These are phyloP conservation scores for Cinclus mexicanus DNA, from an alignment of 2,113 vertebrate species.

Conservation along the genomic window DNA sequence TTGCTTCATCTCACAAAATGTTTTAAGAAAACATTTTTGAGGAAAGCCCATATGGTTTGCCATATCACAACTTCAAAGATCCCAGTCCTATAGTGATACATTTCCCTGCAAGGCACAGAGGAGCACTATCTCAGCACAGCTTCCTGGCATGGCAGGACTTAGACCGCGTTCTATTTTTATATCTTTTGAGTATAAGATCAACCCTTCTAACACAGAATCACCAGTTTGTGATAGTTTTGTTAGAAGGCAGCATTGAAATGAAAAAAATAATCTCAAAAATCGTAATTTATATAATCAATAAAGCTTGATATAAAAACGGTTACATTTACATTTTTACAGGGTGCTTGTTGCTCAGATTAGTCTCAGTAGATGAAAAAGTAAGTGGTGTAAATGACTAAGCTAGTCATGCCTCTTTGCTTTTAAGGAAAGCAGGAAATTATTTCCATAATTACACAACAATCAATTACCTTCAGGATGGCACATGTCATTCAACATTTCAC, in stretches of 20 bases:
- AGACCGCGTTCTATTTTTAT: not conserved
- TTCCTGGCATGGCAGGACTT: not conserved
- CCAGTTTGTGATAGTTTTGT: not conserved
- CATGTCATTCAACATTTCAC: not conserved
- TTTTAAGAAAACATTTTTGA: not conserved
- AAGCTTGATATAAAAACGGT: not conserved
- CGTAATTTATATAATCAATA: not conserved
- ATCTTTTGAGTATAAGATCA: not conserved
- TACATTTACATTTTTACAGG: not conserved
- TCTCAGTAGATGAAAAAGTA: not conserved
- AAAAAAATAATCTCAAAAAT: not conserved
- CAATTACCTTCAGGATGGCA: not conserved
- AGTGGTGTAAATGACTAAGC: not conserved
- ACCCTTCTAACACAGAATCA: not conserved
- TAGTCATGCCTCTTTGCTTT: not conserved
- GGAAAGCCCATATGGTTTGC: not conserved
- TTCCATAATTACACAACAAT: not conserved
- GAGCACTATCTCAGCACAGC: not conserved
- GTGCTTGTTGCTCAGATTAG: not conserved
- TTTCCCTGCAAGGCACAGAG: not conserved
- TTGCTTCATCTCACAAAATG: not conserved
- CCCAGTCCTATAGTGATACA: not conserved
- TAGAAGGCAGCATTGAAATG: not conserved
- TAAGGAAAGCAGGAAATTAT: not conserved
- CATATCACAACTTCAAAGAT: not conserved